phyloP scores from a whole-genome alignment of 2,113 vertebrate genomes.

The Cololabis saira region DNA sequence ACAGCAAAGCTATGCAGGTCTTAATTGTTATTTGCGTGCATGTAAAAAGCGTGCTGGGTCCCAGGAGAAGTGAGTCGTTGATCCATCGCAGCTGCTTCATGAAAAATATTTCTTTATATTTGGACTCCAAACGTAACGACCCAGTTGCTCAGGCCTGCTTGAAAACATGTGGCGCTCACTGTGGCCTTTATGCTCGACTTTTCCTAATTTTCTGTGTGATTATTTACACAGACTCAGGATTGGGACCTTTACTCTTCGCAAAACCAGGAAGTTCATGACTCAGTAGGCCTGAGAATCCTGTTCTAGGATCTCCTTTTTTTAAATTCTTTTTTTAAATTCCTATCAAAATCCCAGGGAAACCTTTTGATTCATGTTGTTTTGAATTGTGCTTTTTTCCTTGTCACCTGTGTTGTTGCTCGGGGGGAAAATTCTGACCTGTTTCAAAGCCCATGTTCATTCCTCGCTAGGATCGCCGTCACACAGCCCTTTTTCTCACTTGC shows the following conservation, averaged over 20 bases:
- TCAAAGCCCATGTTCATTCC: conserved; percentile 39
- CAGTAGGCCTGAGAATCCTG: conserved; percentile 43
- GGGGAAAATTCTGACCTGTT: conserved; percentile 40
- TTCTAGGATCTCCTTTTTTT: conserved; percentile 13
- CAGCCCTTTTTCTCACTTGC: background rate
- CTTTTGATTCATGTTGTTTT: conserved; percentile 57
- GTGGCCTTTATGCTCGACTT: conserved; percentile 51
- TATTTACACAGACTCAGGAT: conserved; percentile 68
- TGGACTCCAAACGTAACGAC: conserved; percentile 53
- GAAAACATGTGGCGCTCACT: conserved; percentile 65
- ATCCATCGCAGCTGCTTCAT: conserved; percentile 70
- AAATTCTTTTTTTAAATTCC: no score
- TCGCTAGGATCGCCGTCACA: conserved; percentile 13
- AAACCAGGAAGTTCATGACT: conserved; percentile 59
- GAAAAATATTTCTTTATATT: conserved; percentile 42
- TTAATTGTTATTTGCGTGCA: conserved; percentile 69
- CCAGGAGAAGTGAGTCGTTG: conserved; percentile 71
- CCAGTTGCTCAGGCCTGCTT: conserved; percentile 47
- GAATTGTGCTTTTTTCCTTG: conserved; percentile 33
- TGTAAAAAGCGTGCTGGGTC: conserved; percentile 45
- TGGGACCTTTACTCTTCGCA: conserved; percentile 30
- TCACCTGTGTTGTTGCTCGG: conserved; percentile 29
- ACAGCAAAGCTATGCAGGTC: conserved; percentile 53
- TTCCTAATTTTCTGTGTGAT: conserved; percentile 67
- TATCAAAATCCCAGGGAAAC: conserved; percentile 53